These are phyloP conservation scores for Oscheius sp. DNA, from an alignment of 2,888 invertebrate genomes.

Conservation along the genomic window DNA sequence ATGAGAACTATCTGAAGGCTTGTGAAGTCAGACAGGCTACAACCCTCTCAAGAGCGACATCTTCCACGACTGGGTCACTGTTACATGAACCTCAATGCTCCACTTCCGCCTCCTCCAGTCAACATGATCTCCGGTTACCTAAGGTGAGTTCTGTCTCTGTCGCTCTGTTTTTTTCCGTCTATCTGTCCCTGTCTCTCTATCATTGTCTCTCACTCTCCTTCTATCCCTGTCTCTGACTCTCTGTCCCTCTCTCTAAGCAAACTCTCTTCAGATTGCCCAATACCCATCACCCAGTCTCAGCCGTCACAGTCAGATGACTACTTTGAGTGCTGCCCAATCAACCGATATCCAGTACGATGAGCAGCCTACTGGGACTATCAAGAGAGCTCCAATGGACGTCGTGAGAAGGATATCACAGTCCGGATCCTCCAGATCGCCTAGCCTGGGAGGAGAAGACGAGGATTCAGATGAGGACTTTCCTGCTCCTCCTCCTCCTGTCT, in stretches of 20 bases:
- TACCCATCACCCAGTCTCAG: constrained; percentile 36
- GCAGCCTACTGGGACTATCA: constrained; percentile 68
- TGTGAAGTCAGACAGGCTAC: constrained; percentile 45
- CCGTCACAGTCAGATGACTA: constrained; percentile 35
- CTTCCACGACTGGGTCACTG: constrained; percentile 15
- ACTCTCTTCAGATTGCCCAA: not conserved
- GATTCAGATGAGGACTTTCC: constrained; percentile 73
- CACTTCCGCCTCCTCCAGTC: constrained; percentile 37
- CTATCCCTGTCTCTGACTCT: too few relatives aligned
- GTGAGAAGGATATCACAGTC: constrained; percentile 47
- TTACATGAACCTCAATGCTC: constrained; percentile 20
- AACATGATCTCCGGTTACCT: constrained; percentile 29
- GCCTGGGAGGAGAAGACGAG: constrained; percentile 46
- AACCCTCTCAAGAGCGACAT: constrained; percentile 12
- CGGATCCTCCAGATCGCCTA: constrained; percentile 35
- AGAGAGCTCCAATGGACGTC: constrained; percentile 63
- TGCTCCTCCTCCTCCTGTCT: constrained; percentile 58
- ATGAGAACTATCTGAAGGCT: constrained; percentile 52
- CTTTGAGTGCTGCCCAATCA: constrained; percentile 33
- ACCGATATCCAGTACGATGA: constrained; percentile 43
- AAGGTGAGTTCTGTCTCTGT: not conserved
- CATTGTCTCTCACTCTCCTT: too few relatives aligned
- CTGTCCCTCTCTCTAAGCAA: not conserved
- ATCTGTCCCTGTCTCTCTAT: too few relatives aligned
- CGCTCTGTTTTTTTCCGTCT: too few relatives aligned